Evolutionary conservation across 2,113 vertebrate species (phyloP).

Genomic region (Tachycineta bicolor): DNA sequence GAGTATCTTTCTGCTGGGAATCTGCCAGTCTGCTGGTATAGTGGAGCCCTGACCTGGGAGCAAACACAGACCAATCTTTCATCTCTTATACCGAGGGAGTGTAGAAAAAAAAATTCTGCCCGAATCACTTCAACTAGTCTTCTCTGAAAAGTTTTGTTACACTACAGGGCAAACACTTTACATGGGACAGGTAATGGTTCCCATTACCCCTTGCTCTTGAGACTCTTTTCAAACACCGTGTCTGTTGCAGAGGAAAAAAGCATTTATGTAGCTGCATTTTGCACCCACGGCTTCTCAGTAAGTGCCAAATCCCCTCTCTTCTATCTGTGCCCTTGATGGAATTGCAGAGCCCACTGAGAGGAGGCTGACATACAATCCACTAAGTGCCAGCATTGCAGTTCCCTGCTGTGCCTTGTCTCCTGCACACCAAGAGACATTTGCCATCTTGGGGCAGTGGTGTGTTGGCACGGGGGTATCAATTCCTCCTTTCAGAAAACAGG

Average conservation of each 20-base stretch:
- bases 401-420: conserved; percentile 35
- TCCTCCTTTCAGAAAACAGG: background rate
- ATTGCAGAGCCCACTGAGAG: conserved; percentile 11
- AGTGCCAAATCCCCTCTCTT: background rate
- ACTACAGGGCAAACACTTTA: background rate
- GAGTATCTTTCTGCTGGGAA: background rate
- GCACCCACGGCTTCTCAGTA: background rate
- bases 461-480: background rate
- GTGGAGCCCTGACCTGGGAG: background rate
- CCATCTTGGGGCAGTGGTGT: background rate
- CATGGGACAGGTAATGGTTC: background rate
- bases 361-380: background rate
- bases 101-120: background rate
- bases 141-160: background rate
- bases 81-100: rapidly evolving
- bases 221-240: background rate
- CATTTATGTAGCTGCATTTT: background rate
- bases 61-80: background rate
- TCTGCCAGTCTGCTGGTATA: background rate
- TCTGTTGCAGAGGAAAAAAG: background rate
- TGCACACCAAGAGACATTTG: background rate
- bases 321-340: conserved; percentile 16
- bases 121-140: background rate
- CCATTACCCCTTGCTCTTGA: background rate
- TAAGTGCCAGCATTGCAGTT: background rate